Percentiles rank a stretch among this genome's conserved stretches.
phyloP scores from a whole-genome alignment of 2,797 vertebrate genomes.

The Etheostoma perlongum region DNA sequence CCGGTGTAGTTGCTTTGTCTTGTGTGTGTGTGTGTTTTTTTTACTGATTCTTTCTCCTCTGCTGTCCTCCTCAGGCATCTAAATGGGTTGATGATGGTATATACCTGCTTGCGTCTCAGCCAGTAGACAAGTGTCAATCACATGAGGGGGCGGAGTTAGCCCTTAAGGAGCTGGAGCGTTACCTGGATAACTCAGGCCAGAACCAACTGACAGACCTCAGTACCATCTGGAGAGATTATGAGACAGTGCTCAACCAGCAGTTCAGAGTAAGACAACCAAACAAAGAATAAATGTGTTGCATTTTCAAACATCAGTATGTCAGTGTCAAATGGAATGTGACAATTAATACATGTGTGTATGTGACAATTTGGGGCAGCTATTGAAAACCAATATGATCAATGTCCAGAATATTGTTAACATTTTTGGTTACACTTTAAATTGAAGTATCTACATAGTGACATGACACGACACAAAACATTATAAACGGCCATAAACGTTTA shows the following conservation, averaged over 20 bases:
- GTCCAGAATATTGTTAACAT: constrained; percentile 3
- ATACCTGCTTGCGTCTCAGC: constrained; percentile 95
- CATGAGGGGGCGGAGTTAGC: constrained; percentile 97
- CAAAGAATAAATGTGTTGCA: neutral
- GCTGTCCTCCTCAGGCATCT: constrained; percentile 85
- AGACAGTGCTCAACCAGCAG: constrained; percentile 89
- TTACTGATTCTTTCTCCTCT: constrained; percentile 3
- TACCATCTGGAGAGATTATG: constrained; percentile 89
- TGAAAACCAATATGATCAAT: neutral
- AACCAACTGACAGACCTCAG: constrained; percentile 89
- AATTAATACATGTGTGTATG: no score
- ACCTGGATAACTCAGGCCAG: constrained; percentile 88
- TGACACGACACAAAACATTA: no score
- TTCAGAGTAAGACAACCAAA: constrained; percentile 85
- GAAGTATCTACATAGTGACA: no score
- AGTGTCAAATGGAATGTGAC: neutral
- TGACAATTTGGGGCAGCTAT: neutral
- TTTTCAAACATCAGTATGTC: constrained; percentile 10
- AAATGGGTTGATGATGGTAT: constrained; percentile 97
- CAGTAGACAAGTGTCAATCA: constrained; percentile 97
- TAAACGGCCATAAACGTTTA: no score
- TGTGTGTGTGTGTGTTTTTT: neutral
- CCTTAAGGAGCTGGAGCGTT: constrained; percentile 94
- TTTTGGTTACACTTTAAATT: neutral
- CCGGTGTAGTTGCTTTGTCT: neutral